Evolutionary conservation across 2,797 vertebrate genomes (phyloP).

Genomic region (Hemitrygon akajei): DNA sequence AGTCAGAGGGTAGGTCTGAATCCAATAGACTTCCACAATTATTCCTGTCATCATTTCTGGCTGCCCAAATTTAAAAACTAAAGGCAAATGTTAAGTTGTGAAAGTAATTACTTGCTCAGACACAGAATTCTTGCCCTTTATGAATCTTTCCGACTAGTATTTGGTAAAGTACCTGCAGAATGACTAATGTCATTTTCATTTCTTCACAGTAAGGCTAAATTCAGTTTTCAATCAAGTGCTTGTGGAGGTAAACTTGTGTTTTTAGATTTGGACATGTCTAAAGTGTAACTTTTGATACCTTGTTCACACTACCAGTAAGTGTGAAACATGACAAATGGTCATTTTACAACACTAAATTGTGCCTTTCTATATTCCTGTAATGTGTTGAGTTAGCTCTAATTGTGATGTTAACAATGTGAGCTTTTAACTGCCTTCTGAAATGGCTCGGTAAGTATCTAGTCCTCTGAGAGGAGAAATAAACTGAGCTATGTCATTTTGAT

Average conservation of each 20-base stretch:
- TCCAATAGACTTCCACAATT: background rate
- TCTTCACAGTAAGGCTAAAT: too few relatives aligned
- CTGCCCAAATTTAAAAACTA: too few relatives aligned
- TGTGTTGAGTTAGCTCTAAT: too few relatives aligned
- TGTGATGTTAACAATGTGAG: too few relatives aligned
- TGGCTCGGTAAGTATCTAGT: too few relatives aligned
- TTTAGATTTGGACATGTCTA: too few relatives aligned
- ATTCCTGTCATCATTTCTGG: background rate
- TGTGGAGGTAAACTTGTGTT: too few relatives aligned
- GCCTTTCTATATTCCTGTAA: background rate
- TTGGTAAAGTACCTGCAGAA: background rate
- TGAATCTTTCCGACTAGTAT: background rate
- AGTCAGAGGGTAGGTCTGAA: background rate
- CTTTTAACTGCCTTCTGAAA: too few relatives aligned
- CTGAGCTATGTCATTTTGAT: too few relatives aligned
- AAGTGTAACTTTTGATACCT: too few relatives aligned
- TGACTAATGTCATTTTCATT: background rate
- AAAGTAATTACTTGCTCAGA: background rate
- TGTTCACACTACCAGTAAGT: background rate
- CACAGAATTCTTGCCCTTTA: background rate
- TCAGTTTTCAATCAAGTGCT: too few relatives aligned
- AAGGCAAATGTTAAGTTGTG: too few relatives aligned
- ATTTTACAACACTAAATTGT: background rate
- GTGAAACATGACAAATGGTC: background rate
- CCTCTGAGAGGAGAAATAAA: background rate